Conservation (phyloP, 1,140 invertebrate species). For the Drosophila takahashii region DNA sequence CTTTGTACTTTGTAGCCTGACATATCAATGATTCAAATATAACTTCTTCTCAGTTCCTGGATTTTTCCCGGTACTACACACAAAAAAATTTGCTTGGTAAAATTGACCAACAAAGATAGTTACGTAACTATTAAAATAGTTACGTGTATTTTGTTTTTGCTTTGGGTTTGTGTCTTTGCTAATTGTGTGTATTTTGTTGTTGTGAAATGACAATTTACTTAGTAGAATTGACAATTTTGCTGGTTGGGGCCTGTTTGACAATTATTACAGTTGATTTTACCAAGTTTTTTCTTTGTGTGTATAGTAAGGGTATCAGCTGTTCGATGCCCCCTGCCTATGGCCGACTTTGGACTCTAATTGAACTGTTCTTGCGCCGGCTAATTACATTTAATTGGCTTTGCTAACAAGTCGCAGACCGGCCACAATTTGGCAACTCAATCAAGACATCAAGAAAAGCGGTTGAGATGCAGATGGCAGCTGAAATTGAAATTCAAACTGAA, state of each 20-base stretch:
- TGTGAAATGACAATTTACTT: no score
- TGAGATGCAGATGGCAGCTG: slow-evolving; percentile 26
- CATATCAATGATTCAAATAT: no score
- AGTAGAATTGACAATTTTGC: no score
- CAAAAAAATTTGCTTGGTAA: no score
- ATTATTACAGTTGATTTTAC: no score
- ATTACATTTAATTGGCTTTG: slow-evolving; percentile 70
- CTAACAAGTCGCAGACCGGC: slow-evolving; percentile 58
- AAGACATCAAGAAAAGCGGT: slow-evolving; percentile 53
- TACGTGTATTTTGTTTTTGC: no score
- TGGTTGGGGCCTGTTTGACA: no score
- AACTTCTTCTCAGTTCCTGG: neutral
- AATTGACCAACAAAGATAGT: no score
- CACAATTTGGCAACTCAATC: slow-evolving; percentile 56
- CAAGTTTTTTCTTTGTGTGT: no score
- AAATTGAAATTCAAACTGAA: slow-evolving; percentile 2
- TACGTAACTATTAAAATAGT: no score
- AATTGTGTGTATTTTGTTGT: no score
- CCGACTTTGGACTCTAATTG: slow-evolving; percentile 56
- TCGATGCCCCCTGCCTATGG: neutral
- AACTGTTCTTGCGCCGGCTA: slow-evolving; percentile 55
- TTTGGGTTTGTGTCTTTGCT: no score
- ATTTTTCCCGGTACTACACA: neutral
- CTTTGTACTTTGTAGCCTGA: neutral
- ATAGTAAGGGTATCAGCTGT: slow-evolving; percentile 18